Base-by-base conservation (phyloP, 2,797 vertebrate species). In the Synanceia verrucosa region DNA sequence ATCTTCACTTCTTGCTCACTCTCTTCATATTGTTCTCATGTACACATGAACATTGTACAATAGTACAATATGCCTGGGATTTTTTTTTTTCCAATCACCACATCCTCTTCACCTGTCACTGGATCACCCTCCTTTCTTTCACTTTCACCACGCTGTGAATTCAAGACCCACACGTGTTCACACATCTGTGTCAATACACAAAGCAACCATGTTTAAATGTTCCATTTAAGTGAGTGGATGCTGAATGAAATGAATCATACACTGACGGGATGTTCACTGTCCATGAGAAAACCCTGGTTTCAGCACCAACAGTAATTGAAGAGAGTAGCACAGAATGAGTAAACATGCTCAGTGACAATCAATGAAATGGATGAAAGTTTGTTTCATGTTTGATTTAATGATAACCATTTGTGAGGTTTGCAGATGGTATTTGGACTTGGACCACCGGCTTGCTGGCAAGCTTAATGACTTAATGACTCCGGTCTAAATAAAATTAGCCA, bases 401-500 rank as follows among this genome's bases (percentile, higher is more conserved):
- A 81, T 43, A 68, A 59, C 18, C 73, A 77, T 70, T 81, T 85
- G 79, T 80, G 64, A 59, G 56, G 74, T 59, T 55, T 72, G 31
- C 57, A 39, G 59, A 68, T 37, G 47, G 33, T 78, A 65, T 78
- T 60, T 41, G 4, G 33, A 43, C 26, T 46, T 47, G 33, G 41
- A 68, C 19, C 56, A 65, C 52, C 41, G 50, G 70, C 76, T 64
- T 41, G 18, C 60, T 65, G 69, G 70, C 47, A 51, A 65, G 58
- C 51, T 76, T 70, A 80, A 56, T 44, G 73, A 51, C 59, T 50
- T 83, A 82, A 88, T 85, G 67, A 81, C 24, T 62, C 41, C 52
- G 77, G 85, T 74, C 65, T 70, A 84, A 83, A 83, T 76, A 78
- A 63, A 86, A 76, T 84, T 56, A 83, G 31, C 44, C 24, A 75